phyloP scores from a whole-genome alignment of 2,113 vertebrate genomes.

The Gnathonemus echidnorhynchus region DNA sequence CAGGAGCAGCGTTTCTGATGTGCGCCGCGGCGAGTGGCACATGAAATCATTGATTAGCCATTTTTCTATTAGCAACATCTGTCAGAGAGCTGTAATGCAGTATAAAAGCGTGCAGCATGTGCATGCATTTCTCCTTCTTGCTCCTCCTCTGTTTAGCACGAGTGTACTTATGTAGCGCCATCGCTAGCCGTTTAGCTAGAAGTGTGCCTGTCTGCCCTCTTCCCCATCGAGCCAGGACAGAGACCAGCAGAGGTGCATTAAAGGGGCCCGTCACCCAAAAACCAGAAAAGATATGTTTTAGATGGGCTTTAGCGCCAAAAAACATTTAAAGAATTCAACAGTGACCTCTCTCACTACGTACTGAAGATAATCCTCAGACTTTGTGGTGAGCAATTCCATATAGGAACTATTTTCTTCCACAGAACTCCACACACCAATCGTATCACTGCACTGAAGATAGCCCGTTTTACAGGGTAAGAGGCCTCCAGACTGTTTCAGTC shows the following conservation, averaged over 20 bases:
- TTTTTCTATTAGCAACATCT: background rate
- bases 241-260: background rate
- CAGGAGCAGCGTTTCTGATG: background rate
- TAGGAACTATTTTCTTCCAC: background rate
- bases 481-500: background rate
- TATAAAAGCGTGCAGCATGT: background rate
- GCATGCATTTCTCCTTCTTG: background rate
- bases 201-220: background rate
- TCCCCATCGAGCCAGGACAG: background rate
- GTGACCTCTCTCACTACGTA: background rate
- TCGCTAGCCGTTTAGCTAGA: background rate
- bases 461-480: background rate
- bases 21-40: too few relatives aligned
- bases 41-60: background rate
- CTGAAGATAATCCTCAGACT: background rate
- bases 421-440: background rate
- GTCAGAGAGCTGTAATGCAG: background rate
- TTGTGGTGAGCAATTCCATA: background rate
- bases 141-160: background rate
- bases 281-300: background rate
- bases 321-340: background rate
- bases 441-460: background rate
- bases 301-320: background rate
- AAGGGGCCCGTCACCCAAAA: background rate
- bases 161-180: background rate